Conservation (phyloP, 2,113 vertebrate species). For the Petroica traversi region DNA sequence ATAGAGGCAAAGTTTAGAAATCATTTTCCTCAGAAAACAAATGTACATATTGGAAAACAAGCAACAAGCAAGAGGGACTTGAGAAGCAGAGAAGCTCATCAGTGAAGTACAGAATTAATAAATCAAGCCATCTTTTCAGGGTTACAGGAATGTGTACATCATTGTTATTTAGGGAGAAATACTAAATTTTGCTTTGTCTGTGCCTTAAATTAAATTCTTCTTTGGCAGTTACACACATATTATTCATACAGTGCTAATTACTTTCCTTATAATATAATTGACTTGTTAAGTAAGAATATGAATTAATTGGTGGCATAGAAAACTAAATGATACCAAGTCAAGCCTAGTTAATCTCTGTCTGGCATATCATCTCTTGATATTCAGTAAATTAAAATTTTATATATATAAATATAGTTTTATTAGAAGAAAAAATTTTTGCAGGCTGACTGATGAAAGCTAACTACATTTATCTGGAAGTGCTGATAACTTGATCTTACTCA, state of each 20-base stretch:
- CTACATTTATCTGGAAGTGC: background rate
- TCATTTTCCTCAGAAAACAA: background rate
- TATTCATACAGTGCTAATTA: conserved; percentile 66
- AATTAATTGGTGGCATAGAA: conserved; percentile 65
- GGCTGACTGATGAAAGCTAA: background rate
- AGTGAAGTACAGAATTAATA: background rate
- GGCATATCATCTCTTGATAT: conserved; percentile 41
- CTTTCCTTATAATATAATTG: conserved; percentile 26
- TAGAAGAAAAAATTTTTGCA: conserved; percentile 16
- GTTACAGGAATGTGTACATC: background rate
- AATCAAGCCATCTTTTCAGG: background rate
- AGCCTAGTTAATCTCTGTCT: conserved; percentile 35
- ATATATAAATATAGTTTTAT: background rate
- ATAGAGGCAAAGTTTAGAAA: background rate
- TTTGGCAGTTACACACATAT: conserved; percentile 18
- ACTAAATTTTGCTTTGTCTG: background rate
- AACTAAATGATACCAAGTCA: conserved; percentile 53
- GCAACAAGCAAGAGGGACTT: background rate
- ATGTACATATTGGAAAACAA: background rate
- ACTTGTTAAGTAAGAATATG: conserved; percentile 57
- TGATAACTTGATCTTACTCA: conserved; percentile 15
- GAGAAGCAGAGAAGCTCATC: background rate
- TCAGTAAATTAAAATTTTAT: conserved; percentile 14
- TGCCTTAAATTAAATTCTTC: conserved; percentile 13
- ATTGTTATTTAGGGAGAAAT: background rate